Conservation (phyloP, 1,140 invertebrate genomes). For the Sminthurinus signatus region DNA sequence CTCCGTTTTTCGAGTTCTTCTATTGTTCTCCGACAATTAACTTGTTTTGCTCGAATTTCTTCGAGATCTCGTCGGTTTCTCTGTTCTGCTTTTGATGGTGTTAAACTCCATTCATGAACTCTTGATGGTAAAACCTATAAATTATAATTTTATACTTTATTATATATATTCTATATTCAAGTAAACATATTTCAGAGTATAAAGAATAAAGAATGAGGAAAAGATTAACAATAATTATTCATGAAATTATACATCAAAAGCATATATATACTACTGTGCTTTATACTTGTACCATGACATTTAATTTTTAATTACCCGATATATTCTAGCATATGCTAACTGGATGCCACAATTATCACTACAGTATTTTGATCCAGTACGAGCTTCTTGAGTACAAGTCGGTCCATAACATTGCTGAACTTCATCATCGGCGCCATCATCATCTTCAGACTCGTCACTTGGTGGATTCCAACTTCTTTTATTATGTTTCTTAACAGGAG, state of each 20-base stretch:
- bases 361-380: slow-evolving; percentile 88
- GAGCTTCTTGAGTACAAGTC: slow-evolving; percentile 68
- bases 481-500: slow-evolving; percentile 4
- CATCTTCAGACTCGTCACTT: not conserved
- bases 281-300: no score
- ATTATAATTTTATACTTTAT: no score
- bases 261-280: not conserved
- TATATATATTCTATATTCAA: no score
- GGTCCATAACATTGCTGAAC: slow-evolving; percentile 81
- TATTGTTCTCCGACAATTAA: slow-evolving; percentile 60
- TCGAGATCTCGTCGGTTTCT: slow-evolving; percentile 21
- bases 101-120: slow-evolving; percentile 91
- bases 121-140: slow-evolving; percentile 72
- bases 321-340: slow-evolving; percentile 77
- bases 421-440: slow-evolving; percentile 5
- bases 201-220: no score
- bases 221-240: no score
- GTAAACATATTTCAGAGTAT: no score
- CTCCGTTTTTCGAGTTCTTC: slow-evolving; percentile 70
- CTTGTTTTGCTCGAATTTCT: slow-evolving; percentile 22
- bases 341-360: slow-evolving; percentile 87
- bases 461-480: slow-evolving; percentile 3
- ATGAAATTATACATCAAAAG: not conserved
- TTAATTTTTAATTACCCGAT: no score
- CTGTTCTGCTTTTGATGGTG: slow-evolving; percentile 78